Conservation (phyloP, 30 jellyfish, hydroid and myxozoan genomes). For the Aurelia aurita region DNA sequence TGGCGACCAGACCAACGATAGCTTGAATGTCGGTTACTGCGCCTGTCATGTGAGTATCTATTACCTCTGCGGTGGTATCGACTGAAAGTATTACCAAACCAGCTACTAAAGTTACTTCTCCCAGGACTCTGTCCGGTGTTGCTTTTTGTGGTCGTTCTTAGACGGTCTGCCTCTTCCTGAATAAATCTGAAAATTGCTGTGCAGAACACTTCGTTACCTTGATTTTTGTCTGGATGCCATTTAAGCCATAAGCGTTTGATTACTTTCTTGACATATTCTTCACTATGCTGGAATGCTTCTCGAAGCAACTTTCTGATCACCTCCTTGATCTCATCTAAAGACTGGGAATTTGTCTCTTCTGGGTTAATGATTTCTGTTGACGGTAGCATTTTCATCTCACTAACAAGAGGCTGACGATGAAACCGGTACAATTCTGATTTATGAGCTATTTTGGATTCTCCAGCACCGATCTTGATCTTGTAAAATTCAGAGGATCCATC, state of each 20-base stretch:
- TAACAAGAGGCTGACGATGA: conserved; percentile 16
- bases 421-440: conserved; percentile 30
- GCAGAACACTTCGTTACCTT: conserved; percentile 66
- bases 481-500: no score
- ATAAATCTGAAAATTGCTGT: conserved; percentile 58
- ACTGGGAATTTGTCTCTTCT: conserved; percentile 6
- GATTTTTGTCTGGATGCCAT: conserved; percentile 91
- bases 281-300: conserved; percentile 25
- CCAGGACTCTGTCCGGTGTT: background rate
- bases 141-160: background rate
- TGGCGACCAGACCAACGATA: background rate
- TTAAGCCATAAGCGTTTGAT: conserved; percentile 63
- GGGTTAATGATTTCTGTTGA: conserved; percentile 17
- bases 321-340: conserved; percentile 39
- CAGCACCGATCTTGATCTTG: background rate
- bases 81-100: conserved; percentile 1
- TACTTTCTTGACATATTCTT: conserved; percentile 34
- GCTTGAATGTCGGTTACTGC: background rate
- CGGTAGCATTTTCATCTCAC: conserved; percentile 11
- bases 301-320: conserved; percentile 35
- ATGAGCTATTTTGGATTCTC: conserved; percentile 29
- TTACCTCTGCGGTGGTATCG: conserved; percentile 22
- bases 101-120: background rate
- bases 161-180: conserved; percentile 43
- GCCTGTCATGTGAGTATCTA: background rate